A percentile compares a stretch with the other conserved stretches of the same genome.
phyloP scores from a whole-genome alignment of 1,140 invertebrate genomes.

The Sesamia nonagrioides region DNA sequence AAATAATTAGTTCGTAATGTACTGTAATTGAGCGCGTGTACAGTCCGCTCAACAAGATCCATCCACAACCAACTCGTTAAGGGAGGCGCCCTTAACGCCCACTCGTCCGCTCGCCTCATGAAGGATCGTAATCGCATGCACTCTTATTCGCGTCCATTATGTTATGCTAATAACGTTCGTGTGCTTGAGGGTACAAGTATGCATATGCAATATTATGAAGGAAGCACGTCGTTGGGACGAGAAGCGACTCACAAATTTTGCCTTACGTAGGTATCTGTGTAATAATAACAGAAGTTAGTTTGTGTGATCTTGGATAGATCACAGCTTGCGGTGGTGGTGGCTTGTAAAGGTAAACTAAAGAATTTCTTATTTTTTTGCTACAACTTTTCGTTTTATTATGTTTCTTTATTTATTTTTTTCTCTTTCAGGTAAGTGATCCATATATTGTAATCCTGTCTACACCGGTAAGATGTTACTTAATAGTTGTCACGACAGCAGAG shows the following conservation, averaged over 20 bases:
- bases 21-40: too few relatives aligned
- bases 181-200: background rate
- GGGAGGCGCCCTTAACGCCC: too few relatives aligned
- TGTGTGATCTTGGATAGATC: too few relatives aligned
- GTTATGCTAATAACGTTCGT: conserved; percentile 1
- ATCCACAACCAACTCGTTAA: too few relatives aligned
- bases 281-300: too few relatives aligned
- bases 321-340: background rate
- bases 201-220: background rate
- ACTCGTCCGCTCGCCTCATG: background rate
- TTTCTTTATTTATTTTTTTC: conserved; percentile 10
- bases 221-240: background rate
- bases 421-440: conserved; percentile 38
- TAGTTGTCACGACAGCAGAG: background rate
- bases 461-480: background rate
- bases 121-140: background rate
- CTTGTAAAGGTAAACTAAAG: background rate
- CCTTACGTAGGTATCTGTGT: background rate
- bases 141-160: background rate
- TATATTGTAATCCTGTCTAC: background rate
- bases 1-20: too few relatives aligned
- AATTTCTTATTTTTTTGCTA: background rate
- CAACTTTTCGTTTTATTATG: background rate
- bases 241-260: background rate
- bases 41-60: too few relatives aligned